Evolutionary conservation across 2,797 vertebrate species (phyloP), one percentile per base, ranked within the genome.

Genomic region (Mallotus villosus): DNA sequence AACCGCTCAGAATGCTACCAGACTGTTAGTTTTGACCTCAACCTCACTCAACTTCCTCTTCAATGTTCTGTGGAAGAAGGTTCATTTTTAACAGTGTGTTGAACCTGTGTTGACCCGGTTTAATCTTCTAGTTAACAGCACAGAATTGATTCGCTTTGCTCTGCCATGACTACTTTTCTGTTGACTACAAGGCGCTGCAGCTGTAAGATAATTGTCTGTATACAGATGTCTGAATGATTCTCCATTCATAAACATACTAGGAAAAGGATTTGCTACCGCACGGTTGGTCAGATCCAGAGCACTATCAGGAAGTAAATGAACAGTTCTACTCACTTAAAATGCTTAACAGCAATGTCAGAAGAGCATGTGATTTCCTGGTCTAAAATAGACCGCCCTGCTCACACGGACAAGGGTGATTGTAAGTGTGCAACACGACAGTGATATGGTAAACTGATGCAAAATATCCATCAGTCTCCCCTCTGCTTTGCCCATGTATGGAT

Each of bases 11-110:
- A 19, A 41, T 41, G 37, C 37, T 11, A 12, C 9, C 37, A 41
- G 37, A 12, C 9, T 41, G 66, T 85, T 84, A 75, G 1, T 84
- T 83, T 77, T 29, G 27, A 34, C 60, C 67, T 60, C 78, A 73
- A 82, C 79, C 75, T 22, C 17, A 63, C 14, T 63, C 4, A 32
- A 14, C 17, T 68, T 68, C 29, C n/a, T 16, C n/a, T 19, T 46
- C 11, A 46, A 34, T 34, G 1, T 8, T 34, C 32, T 34, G 7
- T 17, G 51, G 24, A n/a, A 66, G 62, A 7, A 6, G 11, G 9
- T 64, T 21, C 11, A 63, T 63, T 22, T 51, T 25, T 27, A 17
- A 51, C 3, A 5, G 49, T 51, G 32, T 46, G 41, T 55, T 17
- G 51, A 55, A n/a, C 51, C 51, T 55, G 19, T 11, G 17, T 55